These are phyloP conservation scores for Eufriesea mexicana DNA, from an alignment of 1,140 invertebrate genomes.

Conservation along the genomic window DNA sequence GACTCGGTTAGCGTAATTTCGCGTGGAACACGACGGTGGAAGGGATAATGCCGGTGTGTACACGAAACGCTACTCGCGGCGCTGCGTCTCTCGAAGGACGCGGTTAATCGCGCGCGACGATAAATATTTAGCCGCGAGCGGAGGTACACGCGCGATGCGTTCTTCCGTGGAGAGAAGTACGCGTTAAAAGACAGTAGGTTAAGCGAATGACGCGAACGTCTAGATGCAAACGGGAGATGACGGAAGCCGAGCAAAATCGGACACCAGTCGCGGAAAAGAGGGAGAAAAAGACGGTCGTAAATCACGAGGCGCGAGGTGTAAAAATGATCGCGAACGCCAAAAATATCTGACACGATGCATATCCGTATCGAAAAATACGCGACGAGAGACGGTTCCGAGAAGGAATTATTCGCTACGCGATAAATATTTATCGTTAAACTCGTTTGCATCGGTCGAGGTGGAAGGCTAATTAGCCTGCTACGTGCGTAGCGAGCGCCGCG, in stretches of 20 bases:
- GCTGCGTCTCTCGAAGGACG: neutral
- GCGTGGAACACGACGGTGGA: neutral
- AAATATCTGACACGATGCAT: neutral
- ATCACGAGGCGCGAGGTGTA: neutral
- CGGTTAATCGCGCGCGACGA: neutral
- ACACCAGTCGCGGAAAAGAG: too few species aligned
- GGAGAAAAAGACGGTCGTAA: too few species aligned
- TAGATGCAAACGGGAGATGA: too few species aligned
- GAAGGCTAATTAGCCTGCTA: conserved; percentile 17
- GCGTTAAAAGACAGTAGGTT: too few species aligned
- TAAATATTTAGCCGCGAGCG: neutral
- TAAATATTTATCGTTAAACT: conserved; percentile 36
- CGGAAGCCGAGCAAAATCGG: too few species aligned
- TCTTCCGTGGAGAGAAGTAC: too few species aligned
- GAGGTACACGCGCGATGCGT: too few species aligned
- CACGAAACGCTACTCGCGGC: neutral
- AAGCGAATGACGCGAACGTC: too few species aligned
- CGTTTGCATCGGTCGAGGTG: neutral
- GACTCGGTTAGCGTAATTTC: neutral
- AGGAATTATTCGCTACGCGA: neutral
- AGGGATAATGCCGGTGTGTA: neutral
- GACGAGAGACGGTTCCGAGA: neutral
- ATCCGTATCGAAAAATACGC: too few species aligned
- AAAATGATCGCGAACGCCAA: neutral
- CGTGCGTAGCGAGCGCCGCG: neutral